Evolutionary conservation across 2,888 invertebrate genomes (phyloP), one percentile per base, ranked within the genome.

Genomic region (Chloromyia formosa): DNA sequence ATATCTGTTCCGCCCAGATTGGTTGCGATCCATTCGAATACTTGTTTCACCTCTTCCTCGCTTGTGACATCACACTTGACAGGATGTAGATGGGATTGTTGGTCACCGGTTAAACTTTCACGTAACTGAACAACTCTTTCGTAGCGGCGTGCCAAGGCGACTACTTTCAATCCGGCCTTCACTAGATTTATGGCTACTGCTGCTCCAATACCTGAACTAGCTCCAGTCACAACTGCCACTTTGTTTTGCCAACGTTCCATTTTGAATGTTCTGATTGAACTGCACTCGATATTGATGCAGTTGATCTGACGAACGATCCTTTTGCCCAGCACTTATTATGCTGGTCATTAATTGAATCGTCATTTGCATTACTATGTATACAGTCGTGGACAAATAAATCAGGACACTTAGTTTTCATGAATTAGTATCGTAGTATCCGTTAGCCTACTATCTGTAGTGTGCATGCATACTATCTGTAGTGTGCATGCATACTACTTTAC

Each of bases 151-250:
- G 89, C 88, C 78, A 89, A 82, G 0, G 88, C 89, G 0, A 89
- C 85, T 1, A 90, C 90, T 69, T 85, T 84, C 79, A 90, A 80
- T 1, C 90, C 90, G 40, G 86, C 84, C 72, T 83, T 80, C 2
- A 86, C 85, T 45, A 89, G 80, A 10, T 85, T 83, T 45, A 82
- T 82, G 0, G 84, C 84, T 75, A 87, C 86, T 10, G 86, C 87
- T 1, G 87, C 87, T 12, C 89, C 91, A 73, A 91, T 90, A 4
- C 90, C 91, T 0, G 87, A 84, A 81, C 90, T 90, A 18, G 89
- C 90, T 56, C 91, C 91, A 2, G 90, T 91, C 18, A 66, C 66
- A 2, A 66, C 66, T 1, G 49, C 49, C 12, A 66, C 66, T 22
- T 66, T 66, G n/a, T 66, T 45, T 12, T 20, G 18, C 66, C 66